phyloP scores from a whole-genome alignment of 2,888 invertebrate species.

The Willowsia nigromaculata region DNA sequence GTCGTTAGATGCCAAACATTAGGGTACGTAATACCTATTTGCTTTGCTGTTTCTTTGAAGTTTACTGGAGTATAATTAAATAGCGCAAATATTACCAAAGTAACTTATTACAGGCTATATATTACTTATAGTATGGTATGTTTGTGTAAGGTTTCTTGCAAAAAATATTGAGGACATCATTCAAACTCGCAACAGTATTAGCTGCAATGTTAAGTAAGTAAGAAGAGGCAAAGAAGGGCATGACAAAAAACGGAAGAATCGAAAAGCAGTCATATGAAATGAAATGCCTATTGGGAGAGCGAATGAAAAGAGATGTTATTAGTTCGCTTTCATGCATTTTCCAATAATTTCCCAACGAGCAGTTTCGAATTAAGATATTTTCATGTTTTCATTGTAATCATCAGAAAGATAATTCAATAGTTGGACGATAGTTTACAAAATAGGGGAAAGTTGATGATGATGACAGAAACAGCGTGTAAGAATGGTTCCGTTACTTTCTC shows the following conservation, averaged over 20 bases:
- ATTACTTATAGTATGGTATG: neutral
- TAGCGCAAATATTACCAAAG: neutral
- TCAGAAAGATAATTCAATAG: neutral
- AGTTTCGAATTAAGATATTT: neutral
- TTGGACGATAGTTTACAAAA: neutral
- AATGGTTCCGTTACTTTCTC: neutral
- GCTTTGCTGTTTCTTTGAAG: no score
- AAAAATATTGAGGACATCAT: conserved; percentile 54
- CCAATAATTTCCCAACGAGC: neutral
- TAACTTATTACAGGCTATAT: neutral
- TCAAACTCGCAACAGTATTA: conserved; percentile 65
- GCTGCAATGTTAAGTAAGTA: conserved; percentile 18
- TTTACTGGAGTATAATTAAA: no score
- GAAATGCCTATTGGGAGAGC: neutral
- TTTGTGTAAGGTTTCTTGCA: neutral
- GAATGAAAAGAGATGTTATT: neutral
- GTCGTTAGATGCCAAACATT: neutral
- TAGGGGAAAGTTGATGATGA: conserved; percentile 10
- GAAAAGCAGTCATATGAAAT: neutral
- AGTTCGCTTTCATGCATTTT: neutral
- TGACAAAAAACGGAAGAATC: neutral
- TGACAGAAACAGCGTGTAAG: neutral
- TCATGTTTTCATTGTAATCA: neutral
- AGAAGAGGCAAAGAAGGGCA: neutral
- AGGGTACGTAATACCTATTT: neutral